Evolutionary conservation across 2,113 vertebrate genomes (phyloP), one percentile per base, ranked within the genome.

Genomic region (Cathartes aura): DNA sequence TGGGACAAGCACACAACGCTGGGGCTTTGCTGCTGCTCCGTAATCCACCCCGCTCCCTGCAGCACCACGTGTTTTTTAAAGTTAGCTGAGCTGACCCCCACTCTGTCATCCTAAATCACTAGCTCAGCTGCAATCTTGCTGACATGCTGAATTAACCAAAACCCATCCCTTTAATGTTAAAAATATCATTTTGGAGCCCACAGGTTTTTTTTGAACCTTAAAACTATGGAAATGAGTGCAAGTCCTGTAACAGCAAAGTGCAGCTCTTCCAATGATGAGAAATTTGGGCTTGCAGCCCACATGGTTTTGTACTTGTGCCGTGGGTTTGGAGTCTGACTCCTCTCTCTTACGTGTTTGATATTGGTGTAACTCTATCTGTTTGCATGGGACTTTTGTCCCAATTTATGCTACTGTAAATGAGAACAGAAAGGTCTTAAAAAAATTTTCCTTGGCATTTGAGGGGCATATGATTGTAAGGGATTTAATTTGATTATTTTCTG

Each of bases 401-500:
- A 0, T 85, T 82, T 64, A 59, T 40, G n/a, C 52, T 79, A 47
- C 82, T 83, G 32, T 62, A 93, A 82, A 79, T 1, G 16, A 90
- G 62, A n/a, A 81, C 27, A 73, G 47, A 82, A 91, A 88, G 45
- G 59, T 73, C 53, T 85, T 59, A 62, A 70, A 63, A 64, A 75
- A 21, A 42, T 19, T 87, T 91, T 80, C 76, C 53, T 82, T 80
- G 11, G 43, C 56, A 62, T 80, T 75, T 64, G 70, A 87, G 40
- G 4, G 52, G 24, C 62, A 30, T 45, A 36, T 22, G 66, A 70
- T 64, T 71, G 38, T 29, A 88, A 85, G 15, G 47, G 84, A 68
- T 91, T 94, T 87, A 16, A 93, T 91, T 70, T 90, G 87, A 85
- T 96, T 94, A 85, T 64, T 93, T 95, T 90, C 63, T 80, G 71